Evolutionary conservation across 1,140 invertebrate genomes (phyloP).

Genomic region (Mesaphorura yosii): DNA sequence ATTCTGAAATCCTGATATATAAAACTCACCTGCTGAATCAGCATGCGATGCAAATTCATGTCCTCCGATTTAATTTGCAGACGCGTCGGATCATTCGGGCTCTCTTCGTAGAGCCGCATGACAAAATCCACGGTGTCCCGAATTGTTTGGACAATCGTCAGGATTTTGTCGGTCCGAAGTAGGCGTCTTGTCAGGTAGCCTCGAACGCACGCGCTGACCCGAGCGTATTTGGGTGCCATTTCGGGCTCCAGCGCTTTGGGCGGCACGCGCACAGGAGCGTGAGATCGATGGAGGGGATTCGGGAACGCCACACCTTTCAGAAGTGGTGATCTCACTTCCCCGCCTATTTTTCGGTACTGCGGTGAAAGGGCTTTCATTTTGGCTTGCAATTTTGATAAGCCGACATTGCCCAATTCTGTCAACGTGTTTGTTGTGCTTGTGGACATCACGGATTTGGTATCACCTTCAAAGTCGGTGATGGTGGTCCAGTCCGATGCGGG

Average conservation of each 20-base stretch:
- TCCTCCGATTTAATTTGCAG: constrained; percentile 17
- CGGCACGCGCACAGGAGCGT: constrained; percentile 13
- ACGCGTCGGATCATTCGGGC: background rate
- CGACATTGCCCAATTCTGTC: constrained; percentile 1
- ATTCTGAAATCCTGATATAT: background rate
- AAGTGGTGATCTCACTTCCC: constrained; percentile 21
- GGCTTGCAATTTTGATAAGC: constrained; percentile 22
- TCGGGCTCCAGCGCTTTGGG: constrained; percentile 16
- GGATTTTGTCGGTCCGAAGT: constrained; percentile 64
- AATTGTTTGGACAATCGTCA: constrained; percentile 66
- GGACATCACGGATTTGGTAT: too few relatives aligned
- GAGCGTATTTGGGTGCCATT: constrained; percentile 36
- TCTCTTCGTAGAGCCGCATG: constrained; percentile 56
- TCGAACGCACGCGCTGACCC: constrained; percentile 56
- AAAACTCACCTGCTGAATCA: constrained; percentile 25
- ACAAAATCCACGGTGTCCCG: constrained; percentile 61
- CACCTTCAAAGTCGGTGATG: too few relatives aligned
- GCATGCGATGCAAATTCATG: constrained; percentile 14
- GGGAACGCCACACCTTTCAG: constrained; percentile 24
- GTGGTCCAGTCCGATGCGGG: too few relatives aligned
- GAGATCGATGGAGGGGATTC: constrained; percentile 17
- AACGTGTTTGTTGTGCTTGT: background rate
- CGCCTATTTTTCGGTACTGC: constrained; percentile 12
- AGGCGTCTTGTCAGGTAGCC: constrained; percentile 68
- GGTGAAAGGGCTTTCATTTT: constrained; percentile 21